phyloP scores from a whole-genome alignment of 2,888 invertebrate genomes.

The Ariolimax columbianus region DNA sequence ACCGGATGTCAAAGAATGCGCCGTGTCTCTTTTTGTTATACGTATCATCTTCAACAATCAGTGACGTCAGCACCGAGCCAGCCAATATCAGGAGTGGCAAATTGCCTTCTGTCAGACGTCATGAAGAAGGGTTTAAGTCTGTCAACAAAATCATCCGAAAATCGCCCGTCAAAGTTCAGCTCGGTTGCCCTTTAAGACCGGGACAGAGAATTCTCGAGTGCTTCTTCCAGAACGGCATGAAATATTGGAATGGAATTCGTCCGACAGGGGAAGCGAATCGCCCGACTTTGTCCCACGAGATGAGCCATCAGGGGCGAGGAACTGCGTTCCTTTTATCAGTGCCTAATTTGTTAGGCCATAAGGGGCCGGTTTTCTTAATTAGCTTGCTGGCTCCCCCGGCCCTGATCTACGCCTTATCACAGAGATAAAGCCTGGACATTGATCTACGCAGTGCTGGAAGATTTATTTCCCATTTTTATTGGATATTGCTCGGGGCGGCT shows the following conservation, averaged over 20 bases:
- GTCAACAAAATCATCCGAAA: conserved; percentile 46
- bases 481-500: conserved; percentile 53
- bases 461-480: conserved; percentile 59
- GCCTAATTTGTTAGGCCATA: conserved; percentile 59
- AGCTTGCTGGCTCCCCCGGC: conserved; percentile 44
- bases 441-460: conserved; percentile 51
- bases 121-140: conserved; percentile 45
- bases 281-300: conserved; percentile 23
- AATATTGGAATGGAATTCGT: conserved; percentile 54
- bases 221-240: conserved; percentile 46
- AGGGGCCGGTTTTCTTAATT: conserved; percentile 56
- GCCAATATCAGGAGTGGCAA: conserved; percentile 40
- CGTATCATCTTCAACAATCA: conserved; percentile 40
- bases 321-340: conserved; percentile 55
- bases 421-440: conserved; percentile 54
- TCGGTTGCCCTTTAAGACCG: conserved; percentile 21
- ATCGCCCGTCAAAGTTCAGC: conserved; percentile 24
- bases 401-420: conserved; percentile 59
- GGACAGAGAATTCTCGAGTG: neutral
- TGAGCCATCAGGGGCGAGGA: conserved; percentile 36
- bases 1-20: neutral
- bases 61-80: conserved; percentile 36
- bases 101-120: conserved; percentile 50
- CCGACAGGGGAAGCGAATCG: conserved; percentile 32
- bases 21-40: conserved; percentile 9